phyloP scores from a whole-genome alignment of 2,888 invertebrate genomes.

The Drosophila rubida region DNA sequence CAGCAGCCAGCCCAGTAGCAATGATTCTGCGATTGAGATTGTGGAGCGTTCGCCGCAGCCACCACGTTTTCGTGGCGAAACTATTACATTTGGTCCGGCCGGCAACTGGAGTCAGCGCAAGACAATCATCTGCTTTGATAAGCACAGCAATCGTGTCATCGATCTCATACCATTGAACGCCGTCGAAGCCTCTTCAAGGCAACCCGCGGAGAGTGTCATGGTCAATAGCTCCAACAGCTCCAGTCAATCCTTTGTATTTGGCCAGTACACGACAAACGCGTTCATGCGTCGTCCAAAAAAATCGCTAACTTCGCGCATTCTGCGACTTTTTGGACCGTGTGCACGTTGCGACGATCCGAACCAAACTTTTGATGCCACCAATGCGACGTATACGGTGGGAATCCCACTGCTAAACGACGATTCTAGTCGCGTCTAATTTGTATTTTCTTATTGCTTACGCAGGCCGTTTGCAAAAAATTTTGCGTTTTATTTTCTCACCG shows the following conservation, averaged over 20 bases:
- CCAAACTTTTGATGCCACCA: constrained; percentile 51
- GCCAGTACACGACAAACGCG: background rate
- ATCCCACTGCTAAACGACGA: constrained; percentile 69
- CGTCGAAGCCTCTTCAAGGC: background rate
- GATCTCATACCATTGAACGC: constrained; percentile 36
- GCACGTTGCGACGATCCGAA: constrained; percentile 72
- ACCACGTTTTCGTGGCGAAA: constrained; percentile 18
- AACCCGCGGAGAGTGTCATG: background rate
- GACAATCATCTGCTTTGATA: constrained; percentile 53
- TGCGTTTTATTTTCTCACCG: background rate
- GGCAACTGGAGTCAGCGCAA: constrained; percentile 16
- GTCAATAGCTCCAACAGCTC: constrained; percentile 2
- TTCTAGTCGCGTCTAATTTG: constrained; percentile 20
- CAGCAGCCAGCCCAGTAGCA: constrained; percentile 70
- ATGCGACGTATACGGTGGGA: constrained; percentile 67
- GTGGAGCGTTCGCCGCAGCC: constrained; percentile 65
- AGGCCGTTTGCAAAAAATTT: constrained; percentile 29
- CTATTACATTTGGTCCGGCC: constrained; percentile 7
- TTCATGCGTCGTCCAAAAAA: constrained; percentile 38
- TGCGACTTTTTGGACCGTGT: constrained; percentile 79
- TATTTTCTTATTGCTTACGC: constrained; percentile 20
- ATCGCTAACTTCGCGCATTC: constrained; percentile 67
- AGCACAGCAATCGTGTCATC: constrained; percentile 45
- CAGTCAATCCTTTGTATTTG: constrained; percentile 1
- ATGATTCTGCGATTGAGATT: constrained; percentile 81